Evolutionary conservation across 2,113 vertebrate genomes (phyloP).

Genomic region (Pachypanchax playfairii): DNA sequence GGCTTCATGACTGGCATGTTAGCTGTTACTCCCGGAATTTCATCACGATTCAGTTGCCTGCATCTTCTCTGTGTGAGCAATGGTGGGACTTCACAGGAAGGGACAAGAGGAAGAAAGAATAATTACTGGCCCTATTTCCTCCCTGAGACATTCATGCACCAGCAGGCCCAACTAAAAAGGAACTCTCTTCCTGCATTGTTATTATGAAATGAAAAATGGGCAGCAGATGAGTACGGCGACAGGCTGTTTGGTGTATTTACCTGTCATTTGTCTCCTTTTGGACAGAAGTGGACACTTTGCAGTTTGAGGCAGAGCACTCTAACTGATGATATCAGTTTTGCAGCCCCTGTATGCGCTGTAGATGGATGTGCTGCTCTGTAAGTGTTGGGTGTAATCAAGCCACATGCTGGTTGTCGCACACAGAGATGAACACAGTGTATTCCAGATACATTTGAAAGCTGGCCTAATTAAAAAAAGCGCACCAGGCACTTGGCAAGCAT

Average conservation of each 20-base stretch:
- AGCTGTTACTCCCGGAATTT: slow-evolving; percentile 56
- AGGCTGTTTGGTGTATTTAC: slow-evolving; percentile 68
- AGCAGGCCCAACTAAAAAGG: slow-evolving; percentile 43
- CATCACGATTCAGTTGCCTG: slow-evolving; percentile 71
- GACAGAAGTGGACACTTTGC: slow-evolving; percentile 61
- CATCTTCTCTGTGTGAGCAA: slow-evolving; percentile 54
- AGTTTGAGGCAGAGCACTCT: slow-evolving; percentile 25
- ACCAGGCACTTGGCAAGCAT: slow-evolving; percentile 69
- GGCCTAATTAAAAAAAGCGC: slow-evolving; percentile 72
- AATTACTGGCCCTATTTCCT: slow-evolving; percentile 71
- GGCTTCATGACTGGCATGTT: slow-evolving; percentile 27
- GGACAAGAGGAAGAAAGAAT: slow-evolving; percentile 69
- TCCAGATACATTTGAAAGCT: slow-evolving; percentile 63
- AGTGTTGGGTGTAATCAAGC: slow-evolving; percentile 56
- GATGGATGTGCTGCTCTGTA: slow-evolving; percentile 56
- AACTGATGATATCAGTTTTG: slow-evolving; percentile 58
- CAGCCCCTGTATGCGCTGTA: slow-evolving; percentile 38
- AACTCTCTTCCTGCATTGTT: slow-evolving; percentile 64
- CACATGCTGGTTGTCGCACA: slow-evolving; percentile 57
- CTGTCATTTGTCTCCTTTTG: slow-evolving; percentile 70
- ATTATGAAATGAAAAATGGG: slow-evolving; percentile 71
- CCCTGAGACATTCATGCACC: slow-evolving; percentile 64
- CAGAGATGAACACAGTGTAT: slow-evolving; percentile 57
- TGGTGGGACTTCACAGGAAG: slow-evolving; percentile 62
- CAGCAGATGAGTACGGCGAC: slow-evolving; percentile 53